A percentile compares a stretch with the other conserved stretches of the same genome.
These are phyloP conservation scores for Epizoanthus rinbou DNA, from an alignment of 92 coral and sea anemone genomes.

Conservation along the genomic window DNA sequence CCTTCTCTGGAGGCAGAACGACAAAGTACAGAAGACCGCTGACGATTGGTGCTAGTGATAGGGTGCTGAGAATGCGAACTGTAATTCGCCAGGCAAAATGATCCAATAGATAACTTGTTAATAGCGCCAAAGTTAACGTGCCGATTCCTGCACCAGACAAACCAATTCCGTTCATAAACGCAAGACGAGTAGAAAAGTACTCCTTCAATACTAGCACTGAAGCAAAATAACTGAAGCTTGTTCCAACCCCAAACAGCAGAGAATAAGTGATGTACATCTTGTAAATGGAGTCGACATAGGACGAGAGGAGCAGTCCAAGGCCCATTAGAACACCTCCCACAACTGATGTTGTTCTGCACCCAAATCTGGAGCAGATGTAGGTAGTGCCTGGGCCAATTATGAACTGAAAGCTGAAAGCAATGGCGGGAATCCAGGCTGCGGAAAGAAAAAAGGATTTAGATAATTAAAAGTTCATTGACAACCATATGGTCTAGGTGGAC, in stretches of 20 bases:
- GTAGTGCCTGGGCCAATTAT: constrained; percentile 63
- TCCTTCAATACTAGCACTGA: constrained; percentile 64
- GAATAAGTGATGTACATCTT: constrained; percentile 76
- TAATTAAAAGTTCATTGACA: no score
- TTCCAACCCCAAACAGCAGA: constrained; percentile 62
- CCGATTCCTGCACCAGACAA: constrained; percentile 90
- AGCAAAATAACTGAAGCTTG: constrained; percentile 66
- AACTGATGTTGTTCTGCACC: constrained; percentile 51
- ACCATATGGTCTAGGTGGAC: no score
- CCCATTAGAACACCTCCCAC: constrained; percentile 59
- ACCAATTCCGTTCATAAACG: constrained; percentile 78
- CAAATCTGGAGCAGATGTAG: constrained; percentile 55
- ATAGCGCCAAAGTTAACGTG: constrained; percentile 71
- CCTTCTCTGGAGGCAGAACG: constrained; percentile 56
- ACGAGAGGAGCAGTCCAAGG: constrained; percentile 61
- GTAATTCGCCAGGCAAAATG: constrained; percentile 71
- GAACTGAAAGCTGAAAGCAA: constrained; percentile 71
- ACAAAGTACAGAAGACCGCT: constrained; percentile 63
- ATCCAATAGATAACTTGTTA: constrained; percentile 65
- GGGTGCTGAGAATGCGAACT: constrained; percentile 67
- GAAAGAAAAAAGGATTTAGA: neutral
- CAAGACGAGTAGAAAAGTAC: constrained; percentile 67
- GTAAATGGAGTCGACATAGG: constrained; percentile 57
- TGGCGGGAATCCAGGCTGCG: constrained; percentile 82
- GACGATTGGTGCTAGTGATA: constrained; percentile 57